phyloP scores from a whole-genome alignment of 2,113 vertebrate species.

The Ptychochromis oligacanthus region DNA sequence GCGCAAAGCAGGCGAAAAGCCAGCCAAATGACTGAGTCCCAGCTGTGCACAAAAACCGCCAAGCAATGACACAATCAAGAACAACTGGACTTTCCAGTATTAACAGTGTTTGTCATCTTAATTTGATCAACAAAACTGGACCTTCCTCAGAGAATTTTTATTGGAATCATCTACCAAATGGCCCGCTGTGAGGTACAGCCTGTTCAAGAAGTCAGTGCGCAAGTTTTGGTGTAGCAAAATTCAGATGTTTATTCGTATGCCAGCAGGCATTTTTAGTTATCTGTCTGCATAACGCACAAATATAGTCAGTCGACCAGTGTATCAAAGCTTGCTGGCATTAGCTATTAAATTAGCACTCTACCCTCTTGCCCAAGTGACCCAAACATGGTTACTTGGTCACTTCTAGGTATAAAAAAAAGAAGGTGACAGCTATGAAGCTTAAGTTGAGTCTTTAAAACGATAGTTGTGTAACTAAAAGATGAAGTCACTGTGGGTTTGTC shows the following conservation, averaged over 20 bases:
- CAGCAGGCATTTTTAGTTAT: no score
- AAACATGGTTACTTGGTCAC: background rate
- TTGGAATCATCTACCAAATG: no score
- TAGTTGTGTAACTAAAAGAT: background rate
- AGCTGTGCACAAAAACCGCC: background rate
- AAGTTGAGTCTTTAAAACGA: background rate
- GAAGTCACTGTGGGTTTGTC: background rate
- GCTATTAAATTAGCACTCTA: no score
- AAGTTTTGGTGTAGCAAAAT: no score
- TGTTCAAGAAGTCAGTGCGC: no score
- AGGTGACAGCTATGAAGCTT: background rate
- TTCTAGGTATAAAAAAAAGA: background rate
- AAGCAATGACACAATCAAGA: background rate
- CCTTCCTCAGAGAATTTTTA: no score
- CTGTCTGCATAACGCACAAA: no score
- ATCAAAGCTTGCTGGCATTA: no score
- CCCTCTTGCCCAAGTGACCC: background rate
- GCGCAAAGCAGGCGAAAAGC: background rate
- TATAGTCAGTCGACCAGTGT: no score
- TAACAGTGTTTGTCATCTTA: background rate
- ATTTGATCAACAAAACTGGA: no score
- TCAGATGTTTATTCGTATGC: no score
- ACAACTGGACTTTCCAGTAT: accelerated
- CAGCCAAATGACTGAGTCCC: background rate
- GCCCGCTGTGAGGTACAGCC: no score